Percentiles rank a stretch among this genome's conserved stretches.
phyloP scores from a whole-genome alignment of 1,140 invertebrate genomes.

The Lanistes nyassanus region DNA sequence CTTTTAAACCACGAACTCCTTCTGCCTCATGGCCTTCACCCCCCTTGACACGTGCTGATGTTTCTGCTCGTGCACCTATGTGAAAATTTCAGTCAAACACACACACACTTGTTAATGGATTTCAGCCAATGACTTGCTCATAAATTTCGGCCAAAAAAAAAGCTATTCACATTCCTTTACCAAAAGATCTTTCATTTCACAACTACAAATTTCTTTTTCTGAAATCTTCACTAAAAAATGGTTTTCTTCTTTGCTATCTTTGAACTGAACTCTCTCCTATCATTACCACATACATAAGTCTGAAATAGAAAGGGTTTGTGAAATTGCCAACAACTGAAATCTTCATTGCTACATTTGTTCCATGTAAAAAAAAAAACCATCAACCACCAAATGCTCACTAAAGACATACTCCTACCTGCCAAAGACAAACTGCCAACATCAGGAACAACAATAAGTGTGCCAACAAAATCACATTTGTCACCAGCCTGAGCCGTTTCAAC shows the following conservation, averaged over 20 bases:
- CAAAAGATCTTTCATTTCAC: no score
- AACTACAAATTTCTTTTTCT: no score
- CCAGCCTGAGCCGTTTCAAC: constrained; percentile 96
- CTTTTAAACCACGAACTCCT: constrained; percentile 91
- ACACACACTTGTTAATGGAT: neutral
- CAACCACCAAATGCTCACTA: constrained; percentile 48
- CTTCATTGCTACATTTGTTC: no score
- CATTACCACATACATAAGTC: no score
- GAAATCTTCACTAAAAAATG: neutral
- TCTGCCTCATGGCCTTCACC: constrained; percentile 80
- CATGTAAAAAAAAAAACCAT: no score
- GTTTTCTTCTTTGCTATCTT: no score
- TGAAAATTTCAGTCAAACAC: neutral
- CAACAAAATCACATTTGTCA: constrained; percentile 93
- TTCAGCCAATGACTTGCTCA: neutral
- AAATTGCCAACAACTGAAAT: no score
- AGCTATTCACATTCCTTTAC: no score
- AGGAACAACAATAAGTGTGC: constrained; percentile 97
- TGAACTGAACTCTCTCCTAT: no score
- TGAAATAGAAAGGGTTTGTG: no score
- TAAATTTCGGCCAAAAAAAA: no score
- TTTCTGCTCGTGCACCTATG: constrained; percentile 79
- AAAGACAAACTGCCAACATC: constrained; percentile 89
- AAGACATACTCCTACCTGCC: constrained; percentile 84
- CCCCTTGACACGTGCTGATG: constrained; percentile 77